Percentiles rank a stretch among this genome's conserved stretches.
phyloP scores from a whole-genome alignment of 2,888 invertebrate genomes.

The Panopea generosa region DNA sequence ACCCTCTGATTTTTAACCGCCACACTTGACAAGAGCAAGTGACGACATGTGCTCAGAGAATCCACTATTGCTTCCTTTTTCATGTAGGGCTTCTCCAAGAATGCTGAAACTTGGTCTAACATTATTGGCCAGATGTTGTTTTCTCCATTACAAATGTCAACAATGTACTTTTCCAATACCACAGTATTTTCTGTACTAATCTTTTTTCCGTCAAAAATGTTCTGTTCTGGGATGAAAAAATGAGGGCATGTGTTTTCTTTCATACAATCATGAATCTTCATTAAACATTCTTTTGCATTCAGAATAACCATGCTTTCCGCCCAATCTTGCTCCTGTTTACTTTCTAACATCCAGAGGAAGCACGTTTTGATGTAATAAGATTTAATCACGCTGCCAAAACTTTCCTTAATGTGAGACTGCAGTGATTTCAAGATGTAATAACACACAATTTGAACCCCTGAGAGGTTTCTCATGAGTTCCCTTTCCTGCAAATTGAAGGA shows the following conservation, averaged over 20 bases:
- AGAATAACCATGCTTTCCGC: not conserved
- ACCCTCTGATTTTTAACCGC: not conserved
- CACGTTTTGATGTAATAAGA: conserved; percentile 15
- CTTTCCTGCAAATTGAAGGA: conserved; percentile 12
- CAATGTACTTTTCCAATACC: not conserved
- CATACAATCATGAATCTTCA: not conserved
- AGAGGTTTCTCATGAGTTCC: conserved; percentile 7
- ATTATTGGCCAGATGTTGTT: not conserved
- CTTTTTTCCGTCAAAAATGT: conserved; percentile 14
- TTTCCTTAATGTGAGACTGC: not conserved
- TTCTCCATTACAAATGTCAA: not conserved
- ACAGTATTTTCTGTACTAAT: not conserved
- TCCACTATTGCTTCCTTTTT: conserved; percentile 6
- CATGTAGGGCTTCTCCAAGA: not conserved
- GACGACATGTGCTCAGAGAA: conserved; percentile 2
- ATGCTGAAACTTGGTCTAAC: not conserved
- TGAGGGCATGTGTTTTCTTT: conserved; percentile 6
- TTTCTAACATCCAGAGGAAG: conserved; percentile 7
- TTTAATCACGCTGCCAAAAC: not conserved
- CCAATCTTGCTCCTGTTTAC: not conserved
- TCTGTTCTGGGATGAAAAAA: conserved; percentile 13
- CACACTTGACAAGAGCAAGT: conserved; percentile 6
- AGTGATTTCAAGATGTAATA: conserved; percentile 4
- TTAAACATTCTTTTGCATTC: conserved; percentile 6
- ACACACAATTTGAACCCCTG: not conserved